Evolutionary conservation across 2,113 vertebrate species (phyloP).

Genomic region (Cebus imitator): DNA sequence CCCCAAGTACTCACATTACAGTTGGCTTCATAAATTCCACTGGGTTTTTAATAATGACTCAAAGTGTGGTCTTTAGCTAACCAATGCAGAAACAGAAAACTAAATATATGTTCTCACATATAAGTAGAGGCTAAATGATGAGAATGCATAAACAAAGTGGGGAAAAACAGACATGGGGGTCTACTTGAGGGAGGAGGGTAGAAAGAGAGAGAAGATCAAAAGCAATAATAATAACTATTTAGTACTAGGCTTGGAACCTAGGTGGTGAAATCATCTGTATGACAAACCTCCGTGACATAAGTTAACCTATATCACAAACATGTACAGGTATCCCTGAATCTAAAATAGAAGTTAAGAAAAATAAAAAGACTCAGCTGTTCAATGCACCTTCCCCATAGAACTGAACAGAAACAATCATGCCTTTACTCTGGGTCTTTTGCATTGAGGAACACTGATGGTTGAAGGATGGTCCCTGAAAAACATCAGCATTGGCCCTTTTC

Average conservation of each 20-base stretch:
- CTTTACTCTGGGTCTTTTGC: constrained; percentile 88
- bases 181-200: no score
- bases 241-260: no score
- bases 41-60: neutral
- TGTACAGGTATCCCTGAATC: no score
- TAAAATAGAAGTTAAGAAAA: neutral
- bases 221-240: neutral
- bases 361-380: constrained; percentile 71
- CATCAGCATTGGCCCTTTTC: constrained; percentile 85
- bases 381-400: constrained; percentile 86
- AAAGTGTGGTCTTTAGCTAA: neutral
- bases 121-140: no score
- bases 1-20: neutral
- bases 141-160: no score
- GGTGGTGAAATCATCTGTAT: no score
- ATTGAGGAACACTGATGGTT: constrained; percentile 87
- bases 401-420: constrained; percentile 84
- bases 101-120: no score
- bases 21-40: neutral
- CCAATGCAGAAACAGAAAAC: no score
- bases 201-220: neutral
- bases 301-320: no score
- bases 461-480: constrained; percentile 90
- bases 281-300: no score
- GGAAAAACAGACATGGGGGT: no score